phyloP scores from a whole-genome alignment of 2,797 vertebrate genomes.

The Chrosomus eos region DNA sequence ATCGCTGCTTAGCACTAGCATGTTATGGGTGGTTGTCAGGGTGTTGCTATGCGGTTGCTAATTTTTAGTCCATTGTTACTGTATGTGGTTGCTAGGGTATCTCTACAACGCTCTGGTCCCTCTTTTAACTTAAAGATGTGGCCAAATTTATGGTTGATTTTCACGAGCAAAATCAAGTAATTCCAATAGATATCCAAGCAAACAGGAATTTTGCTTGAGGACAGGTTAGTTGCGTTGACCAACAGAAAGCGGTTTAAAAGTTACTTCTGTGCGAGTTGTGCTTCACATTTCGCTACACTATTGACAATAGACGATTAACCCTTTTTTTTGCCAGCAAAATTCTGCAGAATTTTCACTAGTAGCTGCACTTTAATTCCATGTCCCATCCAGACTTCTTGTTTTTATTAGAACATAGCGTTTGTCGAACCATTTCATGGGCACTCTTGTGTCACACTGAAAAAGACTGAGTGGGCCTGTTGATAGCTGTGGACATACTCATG shows the following conservation, averaged over 20 bases:
- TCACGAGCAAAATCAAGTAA: background rate
- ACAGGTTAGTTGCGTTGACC: background rate
- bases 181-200: background rate
- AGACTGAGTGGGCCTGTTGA: background rate
- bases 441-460: background rate
- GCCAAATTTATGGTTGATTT: background rate
- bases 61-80: background rate
- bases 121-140: background rate
- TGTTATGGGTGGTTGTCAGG: background rate
- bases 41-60: background rate
- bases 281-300: background rate
- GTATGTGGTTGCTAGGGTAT: background rate
- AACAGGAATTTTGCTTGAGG: background rate
- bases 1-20: background rate
- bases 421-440: constrained; percentile 1
- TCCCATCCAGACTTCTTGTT: background rate
- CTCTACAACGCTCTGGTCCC: background rate
- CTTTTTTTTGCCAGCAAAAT: background rate
- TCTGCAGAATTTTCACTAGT: background rate
- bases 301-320: background rate
- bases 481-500: background rate
- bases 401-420: background rate
- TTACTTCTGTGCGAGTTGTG: background rate
- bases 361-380: background rate
- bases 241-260: background rate